Evolutionary conservation across 2,113 vertebrate species (phyloP).

Genomic region (Petromus typicus): DNA sequence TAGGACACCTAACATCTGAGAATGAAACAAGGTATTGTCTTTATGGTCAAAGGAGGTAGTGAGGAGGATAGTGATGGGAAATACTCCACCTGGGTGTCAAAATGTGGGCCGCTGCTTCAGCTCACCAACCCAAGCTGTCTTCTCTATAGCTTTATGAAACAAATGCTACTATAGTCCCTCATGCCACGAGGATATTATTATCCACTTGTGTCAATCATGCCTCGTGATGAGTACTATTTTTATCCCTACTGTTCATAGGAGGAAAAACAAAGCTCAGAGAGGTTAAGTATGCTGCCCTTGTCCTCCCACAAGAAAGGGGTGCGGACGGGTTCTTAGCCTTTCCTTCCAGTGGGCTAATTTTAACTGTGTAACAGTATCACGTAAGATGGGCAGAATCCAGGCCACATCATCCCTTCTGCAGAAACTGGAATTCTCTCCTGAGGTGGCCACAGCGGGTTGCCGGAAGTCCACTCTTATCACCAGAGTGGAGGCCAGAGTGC

Average conservation of each 20-base stretch:
- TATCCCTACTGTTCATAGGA: slow-evolving; percentile 4
- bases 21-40: background rate
- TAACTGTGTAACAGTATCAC: background rate
- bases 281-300: background rate
- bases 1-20: background rate
- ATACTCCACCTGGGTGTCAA: background rate
- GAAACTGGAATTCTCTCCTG: background rate
- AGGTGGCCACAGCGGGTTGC: background rate
- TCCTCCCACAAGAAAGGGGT: background rate
- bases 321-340: background rate
- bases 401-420: background rate
- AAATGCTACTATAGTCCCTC: too few species aligned
- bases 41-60: background rate
- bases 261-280: slow-evolving; percentile 26
- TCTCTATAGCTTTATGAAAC: background rate
- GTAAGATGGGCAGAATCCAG: background rate
- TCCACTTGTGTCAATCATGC: background rate
- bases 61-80: background rate
- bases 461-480: background rate
- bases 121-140: background rate
- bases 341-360: background rate
- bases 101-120: background rate
- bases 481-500: background rate
- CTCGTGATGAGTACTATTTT: background rate
- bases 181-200: background rate